Conservation (phyloP, 2,888 invertebrate species). For the Steinernema scapterisci region DNA sequence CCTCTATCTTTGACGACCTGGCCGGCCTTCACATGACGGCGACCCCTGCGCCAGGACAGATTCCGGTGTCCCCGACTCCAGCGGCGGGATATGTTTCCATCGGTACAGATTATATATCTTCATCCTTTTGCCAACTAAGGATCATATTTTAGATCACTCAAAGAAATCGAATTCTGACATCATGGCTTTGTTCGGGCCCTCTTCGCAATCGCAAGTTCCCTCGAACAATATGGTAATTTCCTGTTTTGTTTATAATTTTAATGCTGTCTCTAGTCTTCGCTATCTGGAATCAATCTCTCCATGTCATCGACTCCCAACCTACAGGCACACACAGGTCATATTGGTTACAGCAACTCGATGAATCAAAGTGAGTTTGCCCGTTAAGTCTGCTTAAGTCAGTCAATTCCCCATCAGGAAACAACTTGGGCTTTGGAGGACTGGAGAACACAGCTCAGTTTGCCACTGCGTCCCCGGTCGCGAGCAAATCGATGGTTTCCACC, state of each 20-base stretch:
- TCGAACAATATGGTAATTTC: neutral
- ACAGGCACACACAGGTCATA: too few species aligned
- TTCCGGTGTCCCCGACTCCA: neutral
- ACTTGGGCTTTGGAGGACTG: too few species aligned
- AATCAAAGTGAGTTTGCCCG: too few species aligned
- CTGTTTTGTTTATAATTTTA: too few species aligned
- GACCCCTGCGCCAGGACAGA: neutral
- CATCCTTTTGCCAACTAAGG: too few species aligned
- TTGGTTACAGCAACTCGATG: too few species aligned
- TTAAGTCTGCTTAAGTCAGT: too few species aligned
- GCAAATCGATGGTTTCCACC: neutral
- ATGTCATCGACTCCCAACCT: too few species aligned
- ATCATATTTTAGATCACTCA: neutral
- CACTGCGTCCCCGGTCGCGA: neutral
- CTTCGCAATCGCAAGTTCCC: neutral
- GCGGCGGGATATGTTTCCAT: neutral
- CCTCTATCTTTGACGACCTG: neutral
- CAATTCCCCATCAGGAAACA: too few species aligned
- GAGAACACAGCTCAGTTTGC: neutral
- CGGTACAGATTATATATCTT: too few species aligned
- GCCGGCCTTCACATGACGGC: neutral
- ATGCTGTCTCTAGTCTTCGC: too few species aligned
- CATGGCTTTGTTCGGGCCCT: constrained; percentile 49
- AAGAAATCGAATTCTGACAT: constrained; percentile 53
- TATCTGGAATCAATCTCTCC: too few species aligned